phyloP scores from a whole-genome alignment of 2,797 vertebrate genomes.

The Crenichthys baileyi region DNA sequence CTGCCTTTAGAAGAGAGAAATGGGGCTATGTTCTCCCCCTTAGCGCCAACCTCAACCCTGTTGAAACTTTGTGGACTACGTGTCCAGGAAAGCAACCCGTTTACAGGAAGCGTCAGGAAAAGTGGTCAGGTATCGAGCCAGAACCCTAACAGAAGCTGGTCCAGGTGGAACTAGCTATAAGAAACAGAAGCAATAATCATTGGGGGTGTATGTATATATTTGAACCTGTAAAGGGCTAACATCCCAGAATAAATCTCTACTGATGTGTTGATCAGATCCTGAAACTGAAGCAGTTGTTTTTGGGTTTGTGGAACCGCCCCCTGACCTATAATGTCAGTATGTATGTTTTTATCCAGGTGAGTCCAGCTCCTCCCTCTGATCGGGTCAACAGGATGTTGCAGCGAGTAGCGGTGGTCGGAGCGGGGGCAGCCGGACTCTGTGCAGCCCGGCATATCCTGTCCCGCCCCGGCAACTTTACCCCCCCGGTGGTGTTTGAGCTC shows the following conservation, averaged over 20 bases:
- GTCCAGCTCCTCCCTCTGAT: neutral
- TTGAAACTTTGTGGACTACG: too few species aligned
- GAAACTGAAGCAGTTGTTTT: too few species aligned
- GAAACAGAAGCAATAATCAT: too few species aligned
- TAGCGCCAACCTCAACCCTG: too few species aligned
- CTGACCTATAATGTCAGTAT: neutral
- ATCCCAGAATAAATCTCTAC: neutral
- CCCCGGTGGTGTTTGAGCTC: slow-evolving; percentile 82
- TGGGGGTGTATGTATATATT: neutral
- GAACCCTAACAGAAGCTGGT: too few species aligned
- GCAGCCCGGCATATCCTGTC: slow-evolving; percentile 80
- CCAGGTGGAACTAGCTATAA: too few species aligned
- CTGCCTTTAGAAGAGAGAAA: too few species aligned
- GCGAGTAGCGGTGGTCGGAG: slow-evolving; percentile 82
- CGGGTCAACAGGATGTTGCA: slow-evolving; percentile 23
- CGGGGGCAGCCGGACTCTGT: slow-evolving; percentile 82
- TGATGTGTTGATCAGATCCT: neutral
- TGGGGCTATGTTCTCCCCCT: too few species aligned
- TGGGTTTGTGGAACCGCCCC: neutral
- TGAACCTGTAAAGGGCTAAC: neutral
- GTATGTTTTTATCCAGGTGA: neutral
- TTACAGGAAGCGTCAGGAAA: too few species aligned
- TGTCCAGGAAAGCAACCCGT: too few species aligned
- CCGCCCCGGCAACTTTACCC: slow-evolving; percentile 59
- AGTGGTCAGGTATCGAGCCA: too few species aligned